Evolutionary conservation across 37 sponge, comb jelly and placozoan species (phyloP), one percentile per base, ranked within the genome.

Genomic region (Halichondria panicea): DNA sequence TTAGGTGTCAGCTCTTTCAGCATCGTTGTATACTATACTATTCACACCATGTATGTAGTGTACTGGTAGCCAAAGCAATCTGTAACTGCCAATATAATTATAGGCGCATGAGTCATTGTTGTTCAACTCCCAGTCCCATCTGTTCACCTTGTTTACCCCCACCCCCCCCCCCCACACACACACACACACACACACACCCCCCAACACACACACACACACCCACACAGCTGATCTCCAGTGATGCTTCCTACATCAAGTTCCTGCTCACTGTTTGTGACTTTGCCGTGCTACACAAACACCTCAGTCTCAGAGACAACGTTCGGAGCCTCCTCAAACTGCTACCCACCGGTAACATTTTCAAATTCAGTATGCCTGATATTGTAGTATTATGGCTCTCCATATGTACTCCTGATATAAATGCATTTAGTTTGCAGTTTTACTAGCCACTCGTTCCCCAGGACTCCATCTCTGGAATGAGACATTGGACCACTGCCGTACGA

Each of bases 241-340:
- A 86, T 0, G 48, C 57, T 8, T 63, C 58, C 59, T 66, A 81
- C 52, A 80, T 84, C 1, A 36, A 59, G 25, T 81, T 93, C 64
- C 71, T 93, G 22, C 56, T 93, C 42, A 52, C 39, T 21, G 46
- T 93, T 36, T 82, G 90, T 82, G 94, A 93, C 45, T 93, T 86
- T 82, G 90, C 90, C 24, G 42, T 93, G 2, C 58, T 45, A 50
- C 39, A 81, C 56, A 72, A 61, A 22, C 61, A 70, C 22, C 27
- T 66, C 24, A 43, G 52, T 25, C 78, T 93, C 56, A 85, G 90
- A 43, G 94, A 93, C 34, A 59, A 79, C 38, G 79, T 77, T 32
- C 63, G 94, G 15, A 72, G 58, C 36, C 65, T 93, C 12, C 78
- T 93, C 38, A 85, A 81, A 48, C 75, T 93, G 31, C 55, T 93